A percentile compares a stretch with the other conserved stretches of the same genome.
These are phyloP conservation scores for Ametastegia equiseti DNA, from an alignment of 2,888 invertebrate genomes.

Conservation along the genomic window DNA sequence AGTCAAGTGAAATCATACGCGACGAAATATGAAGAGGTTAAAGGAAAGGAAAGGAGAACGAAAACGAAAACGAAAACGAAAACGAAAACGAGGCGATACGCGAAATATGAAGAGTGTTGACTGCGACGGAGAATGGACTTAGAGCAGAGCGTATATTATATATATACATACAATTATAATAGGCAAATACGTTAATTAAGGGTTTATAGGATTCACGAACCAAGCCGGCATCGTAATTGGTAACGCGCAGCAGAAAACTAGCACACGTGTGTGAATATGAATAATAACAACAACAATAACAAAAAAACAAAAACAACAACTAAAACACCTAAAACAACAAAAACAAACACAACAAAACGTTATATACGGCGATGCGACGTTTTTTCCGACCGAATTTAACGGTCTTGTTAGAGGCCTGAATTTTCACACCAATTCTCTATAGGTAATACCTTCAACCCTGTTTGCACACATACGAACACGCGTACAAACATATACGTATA, in stretches of 20 bases:
- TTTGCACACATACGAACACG: not conserved
- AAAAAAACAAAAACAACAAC: constrained; percentile 12
- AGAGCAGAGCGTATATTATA: constrained; percentile 3
- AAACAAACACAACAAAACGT: too few species aligned
- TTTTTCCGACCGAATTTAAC: constrained; percentile 25
- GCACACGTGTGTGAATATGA: constrained; percentile 22
- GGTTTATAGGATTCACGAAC: constrained; percentile 4
- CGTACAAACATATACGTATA: not conserved
- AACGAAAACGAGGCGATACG: not conserved
- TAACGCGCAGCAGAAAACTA: constrained; percentile 5
- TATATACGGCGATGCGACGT: too few species aligned
- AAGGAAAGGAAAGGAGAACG: too few species aligned
- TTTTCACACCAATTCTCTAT: constrained; percentile 20
- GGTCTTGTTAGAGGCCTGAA: constrained; percentile 28
- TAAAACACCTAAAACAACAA: too few species aligned
- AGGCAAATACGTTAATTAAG: not conserved
- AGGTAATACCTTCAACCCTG: not conserved
- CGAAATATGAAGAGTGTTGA: not conserved
- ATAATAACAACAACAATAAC: constrained; percentile 30
- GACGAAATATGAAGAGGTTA: not conserved
- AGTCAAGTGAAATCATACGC: too few species aligned
- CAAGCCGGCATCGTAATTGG: constrained; percentile 1
- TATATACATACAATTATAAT: constrained; percentile 20
- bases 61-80: too few species aligned
- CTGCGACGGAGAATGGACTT: constrained; percentile 7